Conservation (phyloP, 2,797 vertebrate genomes). For the Ctenopoma multispine region DNA sequence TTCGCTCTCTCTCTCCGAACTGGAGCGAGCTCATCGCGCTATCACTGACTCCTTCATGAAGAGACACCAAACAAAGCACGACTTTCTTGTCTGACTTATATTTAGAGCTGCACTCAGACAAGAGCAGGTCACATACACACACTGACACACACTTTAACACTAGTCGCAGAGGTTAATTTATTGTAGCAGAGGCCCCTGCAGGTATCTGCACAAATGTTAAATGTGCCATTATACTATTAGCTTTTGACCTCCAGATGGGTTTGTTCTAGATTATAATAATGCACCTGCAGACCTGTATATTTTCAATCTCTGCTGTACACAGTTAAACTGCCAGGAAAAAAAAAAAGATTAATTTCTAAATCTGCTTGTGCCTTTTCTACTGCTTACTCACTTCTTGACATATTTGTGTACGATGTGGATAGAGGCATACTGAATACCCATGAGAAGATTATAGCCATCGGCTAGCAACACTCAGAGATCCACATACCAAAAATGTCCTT, state of each 20-base stretch:
- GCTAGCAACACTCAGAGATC: constrained; percentile 47
- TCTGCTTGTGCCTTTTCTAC: constrained; percentile 32
- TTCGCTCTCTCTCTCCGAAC: constrained; percentile 34
- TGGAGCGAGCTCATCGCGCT: constrained; percentile 42
- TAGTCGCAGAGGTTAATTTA: constrained; percentile 53
- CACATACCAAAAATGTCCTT: constrained; percentile 53
- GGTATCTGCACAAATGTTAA: constrained; percentile 69
- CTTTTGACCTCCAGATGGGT: constrained; percentile 58
- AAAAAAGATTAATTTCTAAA: constrained; percentile 32
- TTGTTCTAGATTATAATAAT: constrained; percentile 42
- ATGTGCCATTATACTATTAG: constrained; percentile 63
- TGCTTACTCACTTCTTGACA: constrained; percentile 42
- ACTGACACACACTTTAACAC: constrained; percentile 7
- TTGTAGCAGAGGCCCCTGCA: constrained; percentile 54
- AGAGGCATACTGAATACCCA: constrained; percentile 42
- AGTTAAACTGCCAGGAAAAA: constrained; percentile 2
- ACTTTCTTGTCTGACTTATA: constrained; percentile 48
- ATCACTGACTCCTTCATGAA: constrained; percentile 37
- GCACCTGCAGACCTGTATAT: constrained; percentile 34
- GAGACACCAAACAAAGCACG: constrained; percentile 31
- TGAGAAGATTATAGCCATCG: constrained; percentile 56
- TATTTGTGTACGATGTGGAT: constrained; percentile 38
- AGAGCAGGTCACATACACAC: constrained; percentile 36
- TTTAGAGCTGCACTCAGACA: constrained; percentile 33
- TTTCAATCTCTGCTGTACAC: constrained; percentile 12